Percentiles rank a stretch among this genome's conserved stretches.
Conservation (phyloP, 2,888 invertebrate genomes). For the Chaetoderma sp. region DNA sequence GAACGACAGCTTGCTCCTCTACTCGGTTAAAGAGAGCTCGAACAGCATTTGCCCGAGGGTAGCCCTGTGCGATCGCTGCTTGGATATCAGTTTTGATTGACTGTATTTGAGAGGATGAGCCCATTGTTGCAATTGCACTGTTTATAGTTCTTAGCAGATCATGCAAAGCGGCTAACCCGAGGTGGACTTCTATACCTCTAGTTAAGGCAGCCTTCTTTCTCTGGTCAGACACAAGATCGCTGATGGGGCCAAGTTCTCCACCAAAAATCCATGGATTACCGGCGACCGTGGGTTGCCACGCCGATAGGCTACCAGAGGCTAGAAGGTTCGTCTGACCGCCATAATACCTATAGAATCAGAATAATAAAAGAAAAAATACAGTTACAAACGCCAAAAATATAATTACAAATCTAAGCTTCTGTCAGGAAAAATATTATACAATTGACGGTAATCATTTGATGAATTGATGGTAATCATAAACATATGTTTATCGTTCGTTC, state of each 20-base stretch:
- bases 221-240: conserved; percentile 30
- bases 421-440: too few species aligned
- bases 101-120: too few species aligned
- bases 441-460: too few species aligned
- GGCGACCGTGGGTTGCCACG: conserved; percentile 30
- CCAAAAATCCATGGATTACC: conserved; percentile 33
- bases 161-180: conserved; percentile 20
- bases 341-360: conserved; percentile 34
- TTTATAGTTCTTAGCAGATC: conserved; percentile 17
- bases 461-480: too few species aligned
- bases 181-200: conserved; percentile 21
- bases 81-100: too few species aligned
- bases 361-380: background rate
- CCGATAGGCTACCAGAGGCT: background rate
- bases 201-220: conserved; percentile 12
- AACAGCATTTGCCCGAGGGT: conserved; percentile 7
- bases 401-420: too few species aligned
- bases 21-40: conserved; percentile 10
- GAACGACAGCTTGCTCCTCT: conserved; percentile 13
- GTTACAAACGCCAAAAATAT: too few species aligned
- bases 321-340: too few species aligned
- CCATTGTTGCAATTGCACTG: too few species aligned
- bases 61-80: background rate
- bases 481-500: too few species aligned
- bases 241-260: conserved; percentile 24